phyloP scores from a whole-genome alignment of 2,797 vertebrate genomes.

The Toxotes lorentzi region DNA sequence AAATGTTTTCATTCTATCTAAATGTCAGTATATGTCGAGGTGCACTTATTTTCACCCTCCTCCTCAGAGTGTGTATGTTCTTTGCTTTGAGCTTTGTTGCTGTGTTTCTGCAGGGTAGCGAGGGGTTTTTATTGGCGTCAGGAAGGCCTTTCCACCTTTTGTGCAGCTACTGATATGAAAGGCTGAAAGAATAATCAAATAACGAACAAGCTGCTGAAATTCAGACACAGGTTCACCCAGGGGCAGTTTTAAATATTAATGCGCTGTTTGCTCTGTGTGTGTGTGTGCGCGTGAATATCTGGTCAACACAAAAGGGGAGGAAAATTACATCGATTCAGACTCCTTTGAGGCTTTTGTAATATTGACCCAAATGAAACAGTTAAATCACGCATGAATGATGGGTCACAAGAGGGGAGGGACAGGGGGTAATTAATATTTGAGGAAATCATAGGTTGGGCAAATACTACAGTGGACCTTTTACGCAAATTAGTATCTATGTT shows the following conservation, averaged over 20 bases:
- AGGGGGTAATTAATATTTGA: constrained; percentile 22
- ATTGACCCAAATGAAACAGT: constrained; percentile 57
- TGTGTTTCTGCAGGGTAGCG: not conserved
- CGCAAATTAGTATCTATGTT: constrained; percentile 32
- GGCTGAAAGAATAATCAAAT: constrained; percentile 62
- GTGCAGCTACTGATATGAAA: constrained; percentile 51
- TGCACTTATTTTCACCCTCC: constrained; percentile 7
- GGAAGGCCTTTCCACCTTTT: constrained; percentile 49
- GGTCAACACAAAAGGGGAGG: constrained; percentile 38
- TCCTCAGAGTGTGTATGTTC: not conserved
- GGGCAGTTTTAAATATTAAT: constrained; percentile 72
- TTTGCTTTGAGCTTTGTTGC: constrained; percentile 24
- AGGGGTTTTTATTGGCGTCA: constrained; percentile 15
- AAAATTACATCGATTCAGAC: constrained; percentile 50
- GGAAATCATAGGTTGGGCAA: constrained; percentile 38
- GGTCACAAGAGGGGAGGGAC: constrained; percentile 1
- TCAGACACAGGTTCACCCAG: constrained; percentile 59
- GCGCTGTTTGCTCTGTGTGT: constrained; percentile 39
- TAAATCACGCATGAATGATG: constrained; percentile 45
- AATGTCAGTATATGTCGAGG: constrained; percentile 31
- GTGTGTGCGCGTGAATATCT: constrained; percentile 19
- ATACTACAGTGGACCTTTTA: constrained; percentile 22
- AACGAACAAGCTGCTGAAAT: constrained; percentile 61
- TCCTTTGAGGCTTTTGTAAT: constrained; percentile 35
- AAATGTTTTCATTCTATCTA: constrained; percentile 42